Conservation (phyloP, 2,113 vertebrate species). For the Pluvianellus socialis region DNA sequence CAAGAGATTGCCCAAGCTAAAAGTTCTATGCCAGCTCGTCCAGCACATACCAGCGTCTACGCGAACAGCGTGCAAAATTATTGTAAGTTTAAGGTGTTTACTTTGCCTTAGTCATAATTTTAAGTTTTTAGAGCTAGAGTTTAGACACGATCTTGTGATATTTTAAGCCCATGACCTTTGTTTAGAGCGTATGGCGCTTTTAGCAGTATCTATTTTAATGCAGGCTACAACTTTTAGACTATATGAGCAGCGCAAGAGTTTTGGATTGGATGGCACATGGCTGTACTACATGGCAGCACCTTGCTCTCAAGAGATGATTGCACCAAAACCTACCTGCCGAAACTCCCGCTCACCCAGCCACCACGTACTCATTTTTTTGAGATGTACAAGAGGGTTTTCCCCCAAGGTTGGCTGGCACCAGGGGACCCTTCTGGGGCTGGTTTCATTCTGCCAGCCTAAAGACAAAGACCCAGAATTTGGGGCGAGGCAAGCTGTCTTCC, state of each 20-base stretch:
- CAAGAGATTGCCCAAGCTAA: not conserved
- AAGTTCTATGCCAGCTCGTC: not conserved
- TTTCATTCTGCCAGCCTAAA: not conserved
- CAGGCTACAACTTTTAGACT: not conserved
- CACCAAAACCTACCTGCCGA: not conserved
- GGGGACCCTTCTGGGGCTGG: not conserved
- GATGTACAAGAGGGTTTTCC: not conserved
- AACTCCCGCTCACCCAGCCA: not conserved
- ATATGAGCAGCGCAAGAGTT: not conserved
- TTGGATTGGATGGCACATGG: not conserved
- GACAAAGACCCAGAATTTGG: not conserved
- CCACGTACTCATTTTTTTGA: not conserved
- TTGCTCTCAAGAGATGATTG: not conserved
- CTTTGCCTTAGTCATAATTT: constrained; percentile 9
- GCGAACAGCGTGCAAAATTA: not conserved
- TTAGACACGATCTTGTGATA: constrained; percentile 9
- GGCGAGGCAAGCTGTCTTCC: not conserved
- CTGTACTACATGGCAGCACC: not conserved
- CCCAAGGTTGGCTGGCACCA: not conserved
- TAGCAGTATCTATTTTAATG: constrained; percentile 52
- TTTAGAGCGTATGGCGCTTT: constrained; percentile 4
- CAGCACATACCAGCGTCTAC: not conserved
- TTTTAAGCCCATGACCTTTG: constrained; percentile 54
- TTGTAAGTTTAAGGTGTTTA: not conserved
- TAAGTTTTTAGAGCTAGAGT: constrained; percentile 27